phyloP scores from a whole-genome alignment of 1,140 invertebrate genomes.

The Wiebesia pumilae region DNA sequence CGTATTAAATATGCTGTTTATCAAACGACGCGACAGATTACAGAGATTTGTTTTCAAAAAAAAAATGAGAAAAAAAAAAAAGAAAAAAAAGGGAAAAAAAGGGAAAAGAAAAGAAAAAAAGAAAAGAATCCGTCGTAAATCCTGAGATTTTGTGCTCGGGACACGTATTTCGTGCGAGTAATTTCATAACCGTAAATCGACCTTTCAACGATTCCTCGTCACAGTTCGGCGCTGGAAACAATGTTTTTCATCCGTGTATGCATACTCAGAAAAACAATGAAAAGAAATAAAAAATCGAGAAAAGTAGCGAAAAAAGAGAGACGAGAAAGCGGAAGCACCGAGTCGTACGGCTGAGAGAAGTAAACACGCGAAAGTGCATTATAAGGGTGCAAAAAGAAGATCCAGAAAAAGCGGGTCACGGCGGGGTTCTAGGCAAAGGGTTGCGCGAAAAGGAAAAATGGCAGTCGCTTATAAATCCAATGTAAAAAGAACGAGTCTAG shows the following conservation, averaged over 20 bases:
- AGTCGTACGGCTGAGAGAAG: constrained; percentile 4
- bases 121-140: constrained; percentile 59
- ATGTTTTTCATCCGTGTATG: constrained; percentile 46
- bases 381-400: constrained; percentile 24
- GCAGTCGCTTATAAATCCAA: constrained; percentile 68
- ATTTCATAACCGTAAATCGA: constrained; percentile 74
- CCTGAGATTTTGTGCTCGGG: constrained; percentile 11
- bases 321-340: constrained; percentile 23
- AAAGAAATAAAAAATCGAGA: background rate
- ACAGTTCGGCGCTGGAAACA: constrained; percentile 42
- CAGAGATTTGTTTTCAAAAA: no score
- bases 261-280: background rate
- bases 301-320: constrained; percentile 36
- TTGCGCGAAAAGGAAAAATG: background rate
- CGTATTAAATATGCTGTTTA: constrained; percentile 14
- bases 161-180: constrained; percentile 68
- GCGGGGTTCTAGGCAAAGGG: constrained; percentile 45
- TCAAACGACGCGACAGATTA: constrained; percentile 25
- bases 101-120: constrained; percentile 49
- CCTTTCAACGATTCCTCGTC: constrained; percentile 68
- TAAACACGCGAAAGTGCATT: constrained; percentile 47
- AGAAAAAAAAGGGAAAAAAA: constrained; percentile 47
- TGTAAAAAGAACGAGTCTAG: constrained; percentile 62
- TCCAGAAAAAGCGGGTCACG: constrained; percentile 29
- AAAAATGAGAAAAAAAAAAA: no score